Percentiles rank a stretch among this genome's conserved stretches.
Evolutionary conservation across 2,797 vertebrate genomes (phyloP).

Genomic region (Limosa lapponica): DNA sequence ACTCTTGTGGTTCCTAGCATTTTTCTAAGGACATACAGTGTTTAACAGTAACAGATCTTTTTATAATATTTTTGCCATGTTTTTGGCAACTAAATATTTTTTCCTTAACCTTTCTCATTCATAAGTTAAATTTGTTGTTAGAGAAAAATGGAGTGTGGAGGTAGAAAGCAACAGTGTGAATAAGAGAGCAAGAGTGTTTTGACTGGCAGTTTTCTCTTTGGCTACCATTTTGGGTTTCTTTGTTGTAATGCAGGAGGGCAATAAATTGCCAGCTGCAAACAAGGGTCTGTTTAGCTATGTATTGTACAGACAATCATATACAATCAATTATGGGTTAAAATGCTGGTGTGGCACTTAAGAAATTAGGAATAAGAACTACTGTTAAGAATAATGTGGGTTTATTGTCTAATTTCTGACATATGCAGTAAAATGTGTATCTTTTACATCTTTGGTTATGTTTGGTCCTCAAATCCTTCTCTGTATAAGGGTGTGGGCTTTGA

Average conservation of each 20-base stretch:
- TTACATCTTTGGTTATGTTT: background rate
- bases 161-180: conserved; percentile 74
- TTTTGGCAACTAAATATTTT: conserved; percentile 72
- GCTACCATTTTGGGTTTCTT: conserved; percentile 78
- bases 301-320: conserved; percentile 69
- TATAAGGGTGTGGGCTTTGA: background rate
- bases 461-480: background rate
- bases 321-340: conserved; percentile 65
- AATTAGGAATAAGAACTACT: conserved; percentile 61
- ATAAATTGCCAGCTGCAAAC: conserved; percentile 78
- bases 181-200: conserved; percentile 77
- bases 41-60: conserved; percentile 72
- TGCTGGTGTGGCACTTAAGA: conserved; percentile 38
- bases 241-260: conserved; percentile 76
- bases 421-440: background rate
- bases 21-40: conserved; percentile 65
- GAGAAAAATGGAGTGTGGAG: conserved; percentile 77
- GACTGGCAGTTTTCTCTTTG: conserved; percentile 78
- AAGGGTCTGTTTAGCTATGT: conserved; percentile 62
- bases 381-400: conserved; percentile 37
- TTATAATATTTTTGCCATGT: conserved; percentile 75
- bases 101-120: conserved; percentile 75
- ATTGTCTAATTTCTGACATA: conserved; percentile 32
- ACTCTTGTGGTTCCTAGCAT: conserved; percentile 58
- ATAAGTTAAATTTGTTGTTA: conserved; percentile 77